Base-by-base conservation (phyloP, 2,113 vertebrate genomes). In the Rattus norvegicus region DNA sequence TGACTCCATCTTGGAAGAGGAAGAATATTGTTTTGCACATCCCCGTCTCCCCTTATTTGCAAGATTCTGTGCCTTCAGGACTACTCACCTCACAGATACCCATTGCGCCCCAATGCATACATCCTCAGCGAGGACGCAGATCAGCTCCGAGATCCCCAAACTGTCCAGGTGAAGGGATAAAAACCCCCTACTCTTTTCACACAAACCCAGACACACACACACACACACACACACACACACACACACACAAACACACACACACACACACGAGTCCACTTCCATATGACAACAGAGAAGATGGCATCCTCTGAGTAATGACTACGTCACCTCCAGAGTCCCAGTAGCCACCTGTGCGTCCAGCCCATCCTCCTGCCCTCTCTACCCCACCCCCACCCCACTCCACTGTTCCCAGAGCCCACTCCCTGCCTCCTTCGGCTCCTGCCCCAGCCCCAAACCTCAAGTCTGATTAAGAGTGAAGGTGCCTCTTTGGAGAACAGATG, bases 11-110 rank as follows among this genome's bases (percentile, higher is more conserved):
- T 14, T 20, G 52, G 39, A 20, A 63, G 36, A 26, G 39, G 16
- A 52, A 24, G 2, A 36, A 1, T 11, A 6, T 10, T 16, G 2
- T 12, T 36, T 12, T 59, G 28, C 30, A 49, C 20, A 0, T 16
- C 1, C 43, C 43, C 43, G 0, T 33, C 12, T 5, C 0, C n/a
- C 54, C 49, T 69, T 11, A 0, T 12, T 47, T 59, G 6, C 43
- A 22, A 7, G 7, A n/a, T 36, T 39, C 61, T 19, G 11, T 56
- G 36, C 11, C 26, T 39, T 39, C 39, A 1, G 12, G 33, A 33
- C 6, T 12, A 19, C 13, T 52, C 9, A 28, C 47, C 70, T 10
- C 2, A 2, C 9, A 20, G 24, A 11, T 30, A 22, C 7, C n/a
- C 65, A 19, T 11, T 33, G 14, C 36, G 16, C 4, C n/a, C 43